phyloP scores from a whole-genome alignment of 2,888 invertebrate genomes.

The Lucinisca nassula region DNA sequence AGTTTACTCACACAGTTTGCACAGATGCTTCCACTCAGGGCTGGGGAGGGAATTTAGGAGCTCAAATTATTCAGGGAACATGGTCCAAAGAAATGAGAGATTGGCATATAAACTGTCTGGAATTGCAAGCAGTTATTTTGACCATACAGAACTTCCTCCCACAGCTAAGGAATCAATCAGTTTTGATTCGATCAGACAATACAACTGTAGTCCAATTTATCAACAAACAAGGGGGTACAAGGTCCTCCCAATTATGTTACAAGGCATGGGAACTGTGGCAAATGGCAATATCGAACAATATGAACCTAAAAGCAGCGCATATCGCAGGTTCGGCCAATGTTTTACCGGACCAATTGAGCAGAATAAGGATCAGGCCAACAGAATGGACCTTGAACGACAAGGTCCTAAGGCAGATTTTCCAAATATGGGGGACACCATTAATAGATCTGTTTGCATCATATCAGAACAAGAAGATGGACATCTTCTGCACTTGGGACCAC shows the following conservation, averaged over 20 bases:
- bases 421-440: not conserved
- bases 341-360: slow-evolving; percentile 31
- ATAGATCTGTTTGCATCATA: slow-evolving; percentile 52
- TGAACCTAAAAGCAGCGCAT: slow-evolving; percentile 30
- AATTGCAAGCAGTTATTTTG: slow-evolving; percentile 31
- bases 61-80: not conserved
- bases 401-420: slow-evolving; percentile 25
- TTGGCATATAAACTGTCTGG: slow-evolving; percentile 37
- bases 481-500: slow-evolving; percentile 49
- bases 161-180: not conserved
- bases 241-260: slow-evolving; percentile 33
- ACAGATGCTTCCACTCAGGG: slow-evolving; percentile 19
- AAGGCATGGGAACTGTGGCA: slow-evolving; percentile 20
- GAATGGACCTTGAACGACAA: slow-evolving; percentile 39
- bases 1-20: not conserved
- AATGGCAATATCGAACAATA: not conserved
- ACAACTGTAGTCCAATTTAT: slow-evolving; percentile 54
- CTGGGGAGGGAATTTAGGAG: not conserved
- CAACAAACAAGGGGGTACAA: slow-evolving; percentile 57
- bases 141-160: not conserved
- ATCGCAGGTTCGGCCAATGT: slow-evolving; percentile 22
- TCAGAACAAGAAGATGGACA: slow-evolving; percentile 26
- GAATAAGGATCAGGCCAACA: slow-evolving; percentile 15
- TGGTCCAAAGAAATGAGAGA: slow-evolving; percentile 15
- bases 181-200: slow-evolving; percentile 52